Evolutionary conservation across 2,113 vertebrate species (phyloP).

Genomic region (Camelus dromedarius): DNA sequence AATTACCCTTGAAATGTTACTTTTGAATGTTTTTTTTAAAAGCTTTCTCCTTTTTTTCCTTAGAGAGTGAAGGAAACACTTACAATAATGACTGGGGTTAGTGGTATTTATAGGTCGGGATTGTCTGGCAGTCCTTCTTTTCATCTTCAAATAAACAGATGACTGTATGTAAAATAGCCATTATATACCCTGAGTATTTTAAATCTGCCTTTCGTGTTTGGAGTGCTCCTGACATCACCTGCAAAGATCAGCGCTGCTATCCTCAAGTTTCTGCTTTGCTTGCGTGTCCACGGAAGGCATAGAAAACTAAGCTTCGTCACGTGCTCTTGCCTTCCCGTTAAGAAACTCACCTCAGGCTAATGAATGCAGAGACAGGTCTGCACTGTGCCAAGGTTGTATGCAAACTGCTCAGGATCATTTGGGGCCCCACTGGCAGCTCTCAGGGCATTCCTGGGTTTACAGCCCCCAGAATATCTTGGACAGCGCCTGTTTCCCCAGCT

Average conservation of each 20-base stretch:
- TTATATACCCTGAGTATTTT: conserved; percentile 51
- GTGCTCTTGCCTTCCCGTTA: background rate
- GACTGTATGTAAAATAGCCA: conserved; percentile 53
- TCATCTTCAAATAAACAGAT: conserved; percentile 64
- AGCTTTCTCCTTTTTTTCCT: background rate
- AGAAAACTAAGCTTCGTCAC: background rate
- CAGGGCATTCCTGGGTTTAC: conserved; percentile 82
- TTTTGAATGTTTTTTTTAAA: conserved; percentile 8
- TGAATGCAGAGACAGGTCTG: conserved; percentile 54
- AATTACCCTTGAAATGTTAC: conserved; percentile 69
- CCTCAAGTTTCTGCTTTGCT: background rate
- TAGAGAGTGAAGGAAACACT: conserved; percentile 65
- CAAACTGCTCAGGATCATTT: conserved; percentile 57
- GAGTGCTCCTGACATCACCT: background rate
- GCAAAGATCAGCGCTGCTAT: background rate
- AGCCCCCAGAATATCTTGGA: conserved; percentile 78
- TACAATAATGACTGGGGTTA: conserved; percentile 70
- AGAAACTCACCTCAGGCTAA: conserved; percentile 60
- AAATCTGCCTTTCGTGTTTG: background rate
- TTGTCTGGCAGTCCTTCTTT: conserved; percentile 35
- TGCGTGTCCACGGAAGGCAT: background rate
- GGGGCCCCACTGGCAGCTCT: conserved; percentile 72
- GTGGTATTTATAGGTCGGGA: conserved; percentile 59
- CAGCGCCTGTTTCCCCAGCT: conserved; percentile 77
- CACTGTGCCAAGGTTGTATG: conserved; percentile 49